Percentiles rank a stretch among this genome's conserved stretches.
Evolutionary conservation across 2,888 invertebrate species (phyloP).

Genomic region (Onchidella celtica): DNA sequence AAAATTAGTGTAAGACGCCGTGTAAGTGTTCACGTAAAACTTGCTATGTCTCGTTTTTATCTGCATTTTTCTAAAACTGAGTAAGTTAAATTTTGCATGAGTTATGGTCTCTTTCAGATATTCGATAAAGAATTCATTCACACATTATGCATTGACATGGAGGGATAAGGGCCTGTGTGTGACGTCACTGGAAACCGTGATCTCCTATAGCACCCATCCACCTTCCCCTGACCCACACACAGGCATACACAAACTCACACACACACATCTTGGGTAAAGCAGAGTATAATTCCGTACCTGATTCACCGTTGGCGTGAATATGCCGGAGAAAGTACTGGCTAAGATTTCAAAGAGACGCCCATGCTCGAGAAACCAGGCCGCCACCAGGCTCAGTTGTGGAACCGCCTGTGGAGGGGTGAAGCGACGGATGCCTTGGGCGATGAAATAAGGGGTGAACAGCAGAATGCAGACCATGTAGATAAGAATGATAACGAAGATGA

Average conservation of each 20-base stretch:
- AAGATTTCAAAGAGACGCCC: not conserved
- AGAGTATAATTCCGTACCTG: no score
- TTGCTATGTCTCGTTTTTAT: no score
- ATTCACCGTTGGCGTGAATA: not conserved
- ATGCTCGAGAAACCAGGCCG: not conserved
- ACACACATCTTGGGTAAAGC: no score
- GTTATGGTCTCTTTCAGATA: no score
- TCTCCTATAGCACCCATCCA: not conserved
- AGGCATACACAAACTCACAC: no score
- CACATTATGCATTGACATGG: not conserved
- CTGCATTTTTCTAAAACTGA: no score
- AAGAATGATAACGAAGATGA: not conserved
- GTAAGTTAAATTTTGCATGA: no score
- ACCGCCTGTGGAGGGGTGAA: not conserved
- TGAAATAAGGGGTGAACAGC: not conserved
- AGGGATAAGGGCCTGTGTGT: not conserved
- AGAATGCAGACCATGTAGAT: not conserved
- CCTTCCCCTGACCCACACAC: no score
- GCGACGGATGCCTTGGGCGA: not conserved
- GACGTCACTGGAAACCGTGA: not conserved
- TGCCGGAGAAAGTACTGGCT: not conserved
- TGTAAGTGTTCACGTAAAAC: no score
- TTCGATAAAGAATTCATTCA: no score
- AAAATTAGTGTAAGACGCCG: no score
- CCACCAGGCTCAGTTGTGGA: not conserved